Evolutionary conservation across 2,888 invertebrate genomes (phyloP), one percentile per base, ranked within the genome.

Genomic region (Caenorhabditis afra): DNA sequence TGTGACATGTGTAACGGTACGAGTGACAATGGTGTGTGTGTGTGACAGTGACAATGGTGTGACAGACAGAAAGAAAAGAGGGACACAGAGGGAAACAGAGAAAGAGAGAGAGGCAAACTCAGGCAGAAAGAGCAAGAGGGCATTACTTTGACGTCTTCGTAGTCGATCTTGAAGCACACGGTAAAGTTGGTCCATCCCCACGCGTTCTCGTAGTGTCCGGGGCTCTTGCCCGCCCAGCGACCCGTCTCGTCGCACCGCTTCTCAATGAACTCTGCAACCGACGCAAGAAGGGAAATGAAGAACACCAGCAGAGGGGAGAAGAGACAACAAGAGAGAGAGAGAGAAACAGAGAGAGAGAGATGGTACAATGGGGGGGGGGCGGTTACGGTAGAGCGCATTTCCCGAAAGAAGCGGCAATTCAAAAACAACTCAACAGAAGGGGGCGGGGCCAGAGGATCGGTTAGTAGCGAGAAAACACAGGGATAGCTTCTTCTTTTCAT

Each of bases 121-220:
- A 64, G 71, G 71, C 58, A 50, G 57, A 37, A 41, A 39, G 44
- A 29, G 11, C 10, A 18, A 41, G 14, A 12, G 41, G 5, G 44
- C n/a, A 83, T 61, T 82, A 86, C 86, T 81, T 85, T 80, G 50
- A 84, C 82, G 64, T 84, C 85, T 65, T 82, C 83, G 74, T 77
- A 81, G 70, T 84, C 80, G 81, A 86, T 79, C 45, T 77, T 75
- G 81, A 87, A 85, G 81, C 87, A 87, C 52, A 74, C 65, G 47
- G 81, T 82, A 81, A 83, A 87, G 74, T 87, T 85, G 44, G 87
- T 87, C 85, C 86, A 87, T 47, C 87, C 87, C 82, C 84, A 83
- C 20, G 85, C 83, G 55, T 83, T 84, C 62, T 81, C 83, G 78
- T 86, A 86, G 53, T 74, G 61, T 29, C 85, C 85, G 8, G 81